Base-by-base conservation (phyloP, 2,888 invertebrate species). In the Eupithecia vulgata region DNA sequence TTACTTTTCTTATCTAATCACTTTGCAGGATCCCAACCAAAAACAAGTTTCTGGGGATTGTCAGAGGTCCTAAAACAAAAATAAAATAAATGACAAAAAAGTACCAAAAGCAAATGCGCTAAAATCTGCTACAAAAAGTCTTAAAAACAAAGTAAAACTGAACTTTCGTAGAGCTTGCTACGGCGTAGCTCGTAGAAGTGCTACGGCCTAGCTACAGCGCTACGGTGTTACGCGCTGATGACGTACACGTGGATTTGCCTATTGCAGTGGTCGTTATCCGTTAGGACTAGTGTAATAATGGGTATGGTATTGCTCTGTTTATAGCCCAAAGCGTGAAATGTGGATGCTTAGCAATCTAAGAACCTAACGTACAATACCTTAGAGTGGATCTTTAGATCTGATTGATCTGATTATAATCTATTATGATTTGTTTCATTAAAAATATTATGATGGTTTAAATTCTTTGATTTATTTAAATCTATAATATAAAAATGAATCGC, bases 211-310 rank as follows among this genome's bases (percentile, higher is more conserved):
- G 30, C 30, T 30, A 3, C 30, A 4, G 21, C 13, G 57, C 57
- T 57, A 57, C 61, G 61, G 61, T 61, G 61, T 17, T 61, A 34
- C 61, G 61, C 30, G 34, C 61, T 34, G 17, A 61, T 61, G 34
- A 61, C 61, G 61, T 61, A 61, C 17, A 17, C 34, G 61, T 61
- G 21, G 17, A 34, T 61, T 34, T 34, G 34, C 61, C 61, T 61
- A 61, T 61, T 61, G 61, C 61, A 61, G 61, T 34, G 34, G 61
- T 34, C 30, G 34, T 25, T 17, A 61, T 61, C 17, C 17, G 34
- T 61, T 61, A n/a, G 61, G 61, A 5, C 34, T 34, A 15, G 17
- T n/a, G n/a, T n/a, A 61, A 7, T 17, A 35, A 17, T 61, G 10
- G 61, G 8, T 34, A 61, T 61, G 17, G 61, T 30, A 34, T 34